Evolutionary conservation across 2,888 invertebrate species (phyloP).

Genomic region (Pogonocherus hispidulus): DNA sequence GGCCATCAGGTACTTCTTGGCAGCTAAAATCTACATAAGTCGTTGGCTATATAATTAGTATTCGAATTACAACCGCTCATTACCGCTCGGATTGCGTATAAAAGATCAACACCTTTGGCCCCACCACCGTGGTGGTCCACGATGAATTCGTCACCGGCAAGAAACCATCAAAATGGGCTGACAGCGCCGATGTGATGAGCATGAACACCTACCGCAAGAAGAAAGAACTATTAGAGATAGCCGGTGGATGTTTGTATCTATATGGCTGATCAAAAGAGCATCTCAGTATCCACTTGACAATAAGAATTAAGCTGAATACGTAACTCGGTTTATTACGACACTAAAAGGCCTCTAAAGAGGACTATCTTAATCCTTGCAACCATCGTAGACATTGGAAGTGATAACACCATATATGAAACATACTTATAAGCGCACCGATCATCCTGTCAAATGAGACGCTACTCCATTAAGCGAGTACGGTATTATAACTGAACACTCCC

Average conservation of each 20-base stretch:
- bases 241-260: background rate
- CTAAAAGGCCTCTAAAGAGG: no score
- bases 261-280: no score
- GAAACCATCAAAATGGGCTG: constrained; percentile 10
- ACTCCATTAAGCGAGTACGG: no score
- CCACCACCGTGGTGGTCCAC: constrained; percentile 50
- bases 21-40: constrained; percentile 16
- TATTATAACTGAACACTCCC: no score
- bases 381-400: no score
- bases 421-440: no score
- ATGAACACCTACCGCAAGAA: constrained; percentile 6
- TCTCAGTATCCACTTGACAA: no score
- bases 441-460: no score
- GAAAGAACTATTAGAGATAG: background rate
- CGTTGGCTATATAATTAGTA: constrained; percentile 19
- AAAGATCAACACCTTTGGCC: constrained; percentile 47
- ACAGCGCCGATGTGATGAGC: constrained; percentile 3
- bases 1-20: background rate
- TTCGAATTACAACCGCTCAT: constrained; percentile 22
- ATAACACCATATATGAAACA: no score
- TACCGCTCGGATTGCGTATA: constrained; percentile 20
- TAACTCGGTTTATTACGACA: no score
- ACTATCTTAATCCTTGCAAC: no score
- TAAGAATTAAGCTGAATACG: no score
- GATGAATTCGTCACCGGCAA: constrained; percentile 30